Conservation (phyloP, 2,888 invertebrate genomes). For the Oxyscelio sp. region DNA sequence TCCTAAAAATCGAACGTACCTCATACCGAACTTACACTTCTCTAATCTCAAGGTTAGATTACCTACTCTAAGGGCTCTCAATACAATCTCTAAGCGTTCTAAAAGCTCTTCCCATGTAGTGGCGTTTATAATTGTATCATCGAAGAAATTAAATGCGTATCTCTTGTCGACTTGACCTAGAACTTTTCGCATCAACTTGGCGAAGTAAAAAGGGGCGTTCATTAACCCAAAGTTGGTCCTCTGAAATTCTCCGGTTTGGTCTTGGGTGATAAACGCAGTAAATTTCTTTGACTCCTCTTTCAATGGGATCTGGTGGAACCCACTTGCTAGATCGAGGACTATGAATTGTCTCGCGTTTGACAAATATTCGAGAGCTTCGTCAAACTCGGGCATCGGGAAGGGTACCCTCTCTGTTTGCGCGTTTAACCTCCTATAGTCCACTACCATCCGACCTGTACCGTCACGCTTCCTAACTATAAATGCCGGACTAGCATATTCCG, state of each 20-base stretch:
- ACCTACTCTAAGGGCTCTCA: constrained; percentile 77
- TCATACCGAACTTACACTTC: constrained; percentile 20
- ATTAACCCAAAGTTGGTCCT: constrained; percentile 27
- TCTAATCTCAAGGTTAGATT: constrained; percentile 11
- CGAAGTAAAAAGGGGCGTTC: too few relatives aligned
- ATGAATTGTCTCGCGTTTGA: background rate
- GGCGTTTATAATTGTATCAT: background rate
- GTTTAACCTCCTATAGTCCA: constrained; percentile 65
- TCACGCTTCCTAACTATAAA: constrained; percentile 50
- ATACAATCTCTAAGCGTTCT: constrained; percentile 58
- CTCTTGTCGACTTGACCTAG: constrained; percentile 12
- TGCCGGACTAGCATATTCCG: constrained; percentile 37
- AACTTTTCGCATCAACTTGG: constrained; percentile 58
- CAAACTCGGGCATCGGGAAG: too few relatives aligned
- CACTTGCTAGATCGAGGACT: too few relatives aligned
- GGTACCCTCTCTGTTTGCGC: background rate
- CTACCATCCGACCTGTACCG: constrained; percentile 61
- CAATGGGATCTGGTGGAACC: too few relatives aligned
- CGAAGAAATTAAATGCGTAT: constrained; percentile 32
- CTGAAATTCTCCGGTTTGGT: constrained; percentile 77
- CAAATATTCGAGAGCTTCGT: background rate
- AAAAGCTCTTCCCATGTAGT: background rate
- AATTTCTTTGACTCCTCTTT: too few relatives aligned
- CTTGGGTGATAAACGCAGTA: constrained; percentile 25
- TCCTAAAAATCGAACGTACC: constrained; percentile 5